These are phyloP conservation scores for Phyllostomus discolor DNA, from an alignment of 2,113 vertebrate species.

Conservation along the genomic window DNA sequence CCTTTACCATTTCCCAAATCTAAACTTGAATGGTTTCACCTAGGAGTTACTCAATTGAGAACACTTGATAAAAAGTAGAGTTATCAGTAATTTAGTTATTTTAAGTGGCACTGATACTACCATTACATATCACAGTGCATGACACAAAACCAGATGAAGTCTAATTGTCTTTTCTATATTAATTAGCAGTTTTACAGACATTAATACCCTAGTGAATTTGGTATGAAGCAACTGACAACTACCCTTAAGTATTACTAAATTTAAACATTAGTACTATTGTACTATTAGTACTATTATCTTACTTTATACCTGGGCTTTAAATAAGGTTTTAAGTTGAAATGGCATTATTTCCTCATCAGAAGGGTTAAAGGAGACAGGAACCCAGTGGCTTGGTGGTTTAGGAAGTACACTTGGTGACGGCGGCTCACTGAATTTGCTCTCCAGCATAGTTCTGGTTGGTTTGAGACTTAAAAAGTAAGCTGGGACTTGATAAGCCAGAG, in stretches of 20 bases:
- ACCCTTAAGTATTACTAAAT: conserved; percentile 61
- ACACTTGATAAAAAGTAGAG: not conserved
- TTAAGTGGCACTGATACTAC: conserved; percentile 38
- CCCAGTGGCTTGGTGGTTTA: conserved; percentile 97
- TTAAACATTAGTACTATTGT: conserved; percentile 40
- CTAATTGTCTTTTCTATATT: not conserved
- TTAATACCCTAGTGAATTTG: conserved; percentile 31
- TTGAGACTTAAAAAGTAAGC: conserved; percentile 86
- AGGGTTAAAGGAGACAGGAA: conserved; percentile 89
- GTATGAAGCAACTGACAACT: not conserved
- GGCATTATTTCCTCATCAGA: conserved; percentile 95
- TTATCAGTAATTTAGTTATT: not conserved
- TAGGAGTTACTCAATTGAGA: not conserved
- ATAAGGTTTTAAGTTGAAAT: conserved; percentile 97
- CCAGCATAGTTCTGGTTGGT: conserved; percentile 94
- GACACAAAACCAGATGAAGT: conserved; percentile 61
- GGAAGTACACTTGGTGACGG: conserved; percentile 96
- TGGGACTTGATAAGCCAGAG: conserved; percentile 83
- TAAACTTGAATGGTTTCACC: not conserved
- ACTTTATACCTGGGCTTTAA: conserved; percentile 96
- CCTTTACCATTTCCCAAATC: conserved; percentile 7
- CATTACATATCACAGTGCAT: conserved; percentile 82
- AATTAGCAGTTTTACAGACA: conserved; percentile 41
- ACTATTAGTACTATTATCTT: too few species aligned
- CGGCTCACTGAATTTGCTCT: conserved; percentile 97